A percentile compares a stretch with the other conserved stretches of the same genome.
Evolutionary conservation across 2,113 vertebrate genomes (phyloP).

Genomic region (Phylloscopus whistleri): DNA sequence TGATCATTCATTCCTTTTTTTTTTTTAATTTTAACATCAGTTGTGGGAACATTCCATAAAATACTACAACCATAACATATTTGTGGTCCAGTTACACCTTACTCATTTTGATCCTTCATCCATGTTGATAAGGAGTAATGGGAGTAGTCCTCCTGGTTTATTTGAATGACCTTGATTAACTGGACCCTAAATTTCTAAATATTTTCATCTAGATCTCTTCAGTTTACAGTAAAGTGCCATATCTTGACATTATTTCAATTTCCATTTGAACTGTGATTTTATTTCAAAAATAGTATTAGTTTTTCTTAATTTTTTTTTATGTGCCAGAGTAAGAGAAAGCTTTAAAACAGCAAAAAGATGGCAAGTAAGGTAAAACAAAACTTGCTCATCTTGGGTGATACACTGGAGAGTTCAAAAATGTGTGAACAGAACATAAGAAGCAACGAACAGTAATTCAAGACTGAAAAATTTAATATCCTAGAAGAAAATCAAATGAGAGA

Average conservation of each 20-base stretch:
- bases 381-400: not conserved
- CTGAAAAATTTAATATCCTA: not conserved
- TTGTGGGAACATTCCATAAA: not conserved
- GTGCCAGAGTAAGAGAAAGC: not conserved
- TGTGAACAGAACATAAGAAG: not conserved
- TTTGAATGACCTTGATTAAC: not conserved
- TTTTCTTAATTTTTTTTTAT: not conserved
- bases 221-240: not conserved
- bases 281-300: not conserved
- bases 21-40: not conserved
- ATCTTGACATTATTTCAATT: not conserved
- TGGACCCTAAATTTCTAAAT: not conserved
- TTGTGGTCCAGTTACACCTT: not conserved
- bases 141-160: not conserved
- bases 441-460: not conserved
- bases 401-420: not conserved
- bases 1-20: not conserved
- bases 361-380: not conserved
- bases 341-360: not conserved
- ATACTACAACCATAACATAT: not conserved
- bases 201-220: not conserved
- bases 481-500: not conserved
- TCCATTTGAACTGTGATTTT: not conserved
- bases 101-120: conserved; percentile 36
- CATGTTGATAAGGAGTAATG: not conserved